Percentiles rank a stretch among this genome's conserved stretches.
phyloP scores from a whole-genome alignment of 2,888 invertebrate species.

The Hemistola chrysoprasaria region DNA sequence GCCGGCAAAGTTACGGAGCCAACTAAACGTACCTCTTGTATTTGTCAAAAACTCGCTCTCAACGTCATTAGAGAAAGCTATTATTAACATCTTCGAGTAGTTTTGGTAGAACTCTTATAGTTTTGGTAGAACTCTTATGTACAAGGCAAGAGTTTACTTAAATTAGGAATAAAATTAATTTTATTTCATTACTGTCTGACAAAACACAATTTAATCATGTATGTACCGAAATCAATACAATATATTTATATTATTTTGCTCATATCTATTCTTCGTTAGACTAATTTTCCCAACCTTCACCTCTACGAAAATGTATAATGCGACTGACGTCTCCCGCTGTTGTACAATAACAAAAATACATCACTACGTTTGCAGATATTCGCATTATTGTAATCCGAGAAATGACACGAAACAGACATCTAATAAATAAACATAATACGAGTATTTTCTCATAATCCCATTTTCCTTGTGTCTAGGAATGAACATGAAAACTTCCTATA shows the following conservation, averaged over 20 bases:
- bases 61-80: slow-evolving; percentile 54
- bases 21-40: slow-evolving; percentile 43
- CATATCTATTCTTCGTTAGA: slow-evolving; percentile 18
- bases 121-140: too few relatives aligned
- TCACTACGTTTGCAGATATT: slow-evolving; percentile 19
- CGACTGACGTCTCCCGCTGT: slow-evolving; percentile 23
- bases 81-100: slow-evolving; percentile 61
- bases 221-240: too few relatives aligned
- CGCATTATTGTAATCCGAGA: slow-evolving; percentile 17
- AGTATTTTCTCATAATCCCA: slow-evolving; percentile 12
- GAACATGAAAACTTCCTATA: slow-evolving; percentile 9
- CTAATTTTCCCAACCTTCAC: slow-evolving; percentile 28
- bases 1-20: slow-evolving; percentile 43
- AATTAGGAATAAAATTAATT: too few relatives aligned
- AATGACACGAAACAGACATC: slow-evolving; percentile 14
- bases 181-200: too few relatives aligned
- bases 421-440: slow-evolving; percentile 18
- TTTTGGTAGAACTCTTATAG: slow-evolving; percentile 57
- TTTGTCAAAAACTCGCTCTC: slow-evolving; percentile 59
- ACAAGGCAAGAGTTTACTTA: too few relatives aligned
- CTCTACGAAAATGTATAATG: slow-evolving; percentile 30
- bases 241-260: too few relatives aligned
- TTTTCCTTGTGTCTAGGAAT: slow-evolving; percentile 1
- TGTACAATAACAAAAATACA: slow-evolving; percentile 25
- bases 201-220: too few relatives aligned